These are phyloP conservation scores for Hemichromis elongatus DNA, from an alignment of 2,113 vertebrate species.

Conservation along the genomic window DNA sequence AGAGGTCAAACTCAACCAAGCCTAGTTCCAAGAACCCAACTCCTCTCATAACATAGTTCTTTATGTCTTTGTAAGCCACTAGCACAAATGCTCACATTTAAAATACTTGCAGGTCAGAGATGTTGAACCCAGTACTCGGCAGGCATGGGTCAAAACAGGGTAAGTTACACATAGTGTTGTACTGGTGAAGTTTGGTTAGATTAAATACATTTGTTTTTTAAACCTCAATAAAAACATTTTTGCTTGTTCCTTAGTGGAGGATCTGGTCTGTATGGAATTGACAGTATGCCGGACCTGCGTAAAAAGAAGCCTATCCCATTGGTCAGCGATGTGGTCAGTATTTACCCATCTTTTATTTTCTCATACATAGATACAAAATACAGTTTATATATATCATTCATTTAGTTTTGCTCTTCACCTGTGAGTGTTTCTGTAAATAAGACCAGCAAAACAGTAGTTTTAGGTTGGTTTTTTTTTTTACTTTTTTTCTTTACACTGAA, in stretches of 20 bases:
- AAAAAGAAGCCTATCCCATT: conserved; percentile 93
- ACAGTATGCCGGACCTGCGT: conserved; percentile 97
- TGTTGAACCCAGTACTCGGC: conserved; percentile 74
- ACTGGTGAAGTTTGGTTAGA: background rate
- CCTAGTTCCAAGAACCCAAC: background rate
- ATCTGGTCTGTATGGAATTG: conserved; percentile 93
- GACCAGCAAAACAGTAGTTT: background rate
- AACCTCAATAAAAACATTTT: background rate
- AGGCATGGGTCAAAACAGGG: conserved; percentile 89
- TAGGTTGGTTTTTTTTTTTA: background rate
- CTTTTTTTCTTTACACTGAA: background rate
- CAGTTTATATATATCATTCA: background rate
- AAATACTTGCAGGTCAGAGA: conserved; percentile 40
- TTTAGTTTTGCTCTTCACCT: conserved; percentile 1
- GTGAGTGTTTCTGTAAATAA: conserved; percentile 9
- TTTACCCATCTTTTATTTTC: background rate
- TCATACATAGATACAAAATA: background rate
- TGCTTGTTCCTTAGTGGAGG: conserved; percentile 73
- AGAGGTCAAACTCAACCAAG: conserved; percentile 71
- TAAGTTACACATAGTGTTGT: conserved; percentile 62
- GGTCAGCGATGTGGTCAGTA: conserved; percentile 97
- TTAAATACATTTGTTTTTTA: background rate
- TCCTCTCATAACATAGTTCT: background rate
- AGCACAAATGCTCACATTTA: background rate
- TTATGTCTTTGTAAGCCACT: background rate